Conservation (phyloP, 2,888 invertebrate species). For the Apodemia zela region DNA sequence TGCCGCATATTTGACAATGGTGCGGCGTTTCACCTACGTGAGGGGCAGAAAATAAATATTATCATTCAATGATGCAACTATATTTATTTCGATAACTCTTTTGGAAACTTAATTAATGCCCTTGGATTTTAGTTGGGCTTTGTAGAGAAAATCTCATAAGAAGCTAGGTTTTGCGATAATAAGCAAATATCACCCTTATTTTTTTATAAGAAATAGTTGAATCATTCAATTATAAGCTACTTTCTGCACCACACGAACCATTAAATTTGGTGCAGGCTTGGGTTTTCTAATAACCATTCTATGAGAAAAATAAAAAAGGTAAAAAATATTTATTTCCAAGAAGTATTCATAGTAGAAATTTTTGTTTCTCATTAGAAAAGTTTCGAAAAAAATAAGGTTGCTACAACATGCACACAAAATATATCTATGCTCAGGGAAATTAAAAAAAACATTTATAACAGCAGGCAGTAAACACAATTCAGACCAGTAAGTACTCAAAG, state of each 20-base stretch:
- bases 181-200: slow-evolving; percentile 6
- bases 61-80: slow-evolving; percentile 79
- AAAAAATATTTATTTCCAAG: not conserved
- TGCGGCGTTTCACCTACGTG: slow-evolving; percentile 90
- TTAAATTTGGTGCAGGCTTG: slow-evolving; percentile 65
- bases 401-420: slow-evolving; percentile 9
- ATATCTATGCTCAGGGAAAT: not conserved
- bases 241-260: slow-evolving; percentile 68
- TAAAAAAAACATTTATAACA: not conserved
- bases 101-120: slow-evolving; percentile 1
- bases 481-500: no score
- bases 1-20: slow-evolving; percentile 92
- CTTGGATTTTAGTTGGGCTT: not conserved
- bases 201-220: slow-evolving; percentile 58
- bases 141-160: not conserved
- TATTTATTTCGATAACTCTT: slow-evolving; percentile 35
- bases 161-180: slow-evolving; percentile 8
- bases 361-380: slow-evolving; percentile 8
- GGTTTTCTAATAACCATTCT: slow-evolving; percentile 41
- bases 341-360: not conserved
- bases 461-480: not conserved
- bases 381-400: slow-evolving; percentile 17
- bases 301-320: slow-evolving; percentile 8
- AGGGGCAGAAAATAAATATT: slow-evolving; percentile 73
- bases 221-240: slow-evolving; percentile 71